Evolutionary conservation across 37 sponge, comb jelly and placozoan species (phyloP).

Genomic region (Haliclona indistincta): DNA sequence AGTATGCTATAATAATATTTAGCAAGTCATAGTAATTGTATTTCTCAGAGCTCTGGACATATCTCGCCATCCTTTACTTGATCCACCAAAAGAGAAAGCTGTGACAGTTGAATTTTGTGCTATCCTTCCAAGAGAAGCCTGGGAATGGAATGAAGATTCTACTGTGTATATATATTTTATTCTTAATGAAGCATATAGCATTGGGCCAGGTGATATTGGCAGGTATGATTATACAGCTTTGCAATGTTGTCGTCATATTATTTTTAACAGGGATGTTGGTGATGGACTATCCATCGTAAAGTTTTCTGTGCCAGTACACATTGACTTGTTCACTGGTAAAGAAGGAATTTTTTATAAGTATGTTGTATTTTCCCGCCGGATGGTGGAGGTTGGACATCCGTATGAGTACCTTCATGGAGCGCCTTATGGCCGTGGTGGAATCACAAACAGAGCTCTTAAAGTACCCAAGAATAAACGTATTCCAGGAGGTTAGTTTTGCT

Average conservation of each 20-base stretch:
- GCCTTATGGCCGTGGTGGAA: not conserved
- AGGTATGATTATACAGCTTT: not conserved
- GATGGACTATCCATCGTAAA: slow-evolving; percentile 12
- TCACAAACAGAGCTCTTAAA: not conserved
- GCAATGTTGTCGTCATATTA: not conserved
- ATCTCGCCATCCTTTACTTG: not conserved
- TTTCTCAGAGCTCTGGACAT: too few species aligned
- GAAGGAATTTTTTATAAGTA: slow-evolving; percentile 46
- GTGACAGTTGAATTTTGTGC: slow-evolving; percentile 33
- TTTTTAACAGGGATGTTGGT: slow-evolving; percentile 18
- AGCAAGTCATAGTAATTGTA: too few species aligned
- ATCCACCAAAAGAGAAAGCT: not conserved
- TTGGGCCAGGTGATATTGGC: slow-evolving; percentile 9
- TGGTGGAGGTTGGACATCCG: not conserved
- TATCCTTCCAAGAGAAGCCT: slow-evolving; percentile 12
- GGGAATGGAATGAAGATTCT: slow-evolving; percentile 30
- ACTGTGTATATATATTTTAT: slow-evolving; percentile 34
- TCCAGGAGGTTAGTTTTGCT: not conserved
- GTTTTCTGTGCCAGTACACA: slow-evolving; percentile 4
- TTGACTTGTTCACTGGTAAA: not conserved
- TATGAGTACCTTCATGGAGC: slow-evolving; percentile 14
- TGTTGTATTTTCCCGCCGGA: slow-evolving; percentile 20
- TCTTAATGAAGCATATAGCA: not conserved
- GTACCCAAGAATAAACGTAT: not conserved
- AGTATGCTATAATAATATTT: too few species aligned